A percentile compares a stretch with the other conserved stretches of the same genome.
Conservation (phyloP, 2,113 vertebrate species). For the Rhynchopsitta pachyrhyncha region DNA sequence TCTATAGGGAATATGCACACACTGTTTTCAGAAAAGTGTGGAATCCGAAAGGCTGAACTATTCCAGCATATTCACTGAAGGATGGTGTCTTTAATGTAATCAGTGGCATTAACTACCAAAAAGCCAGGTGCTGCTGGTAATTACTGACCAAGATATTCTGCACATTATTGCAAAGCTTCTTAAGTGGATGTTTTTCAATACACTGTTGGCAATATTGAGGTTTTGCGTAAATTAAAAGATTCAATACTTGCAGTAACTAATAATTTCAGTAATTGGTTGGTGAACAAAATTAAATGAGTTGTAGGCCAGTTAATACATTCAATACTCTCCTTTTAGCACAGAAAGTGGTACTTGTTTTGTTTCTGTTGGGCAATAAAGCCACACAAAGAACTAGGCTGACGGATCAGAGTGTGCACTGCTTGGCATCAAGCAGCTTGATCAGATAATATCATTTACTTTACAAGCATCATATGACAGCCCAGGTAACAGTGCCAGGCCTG, state of each 20-base stretch:
- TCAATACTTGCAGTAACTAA: background rate
- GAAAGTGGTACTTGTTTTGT: background rate
- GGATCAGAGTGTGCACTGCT: background rate
- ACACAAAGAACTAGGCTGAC: background rate
- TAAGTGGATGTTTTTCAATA: background rate
- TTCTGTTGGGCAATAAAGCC: background rate
- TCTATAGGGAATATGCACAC: background rate
- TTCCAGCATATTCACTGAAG: background rate
- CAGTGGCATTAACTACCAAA: background rate
- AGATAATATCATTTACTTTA: background rate
- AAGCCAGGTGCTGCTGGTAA: background rate
- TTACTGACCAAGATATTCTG: background rate
- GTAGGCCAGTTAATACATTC: background rate
- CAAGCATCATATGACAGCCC: fast-evolving
- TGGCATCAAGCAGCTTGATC: background rate
- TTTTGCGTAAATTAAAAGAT: background rate
- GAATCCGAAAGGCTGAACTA: background rate
- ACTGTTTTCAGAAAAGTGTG: background rate
- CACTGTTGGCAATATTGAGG: background rate
- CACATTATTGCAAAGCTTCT: background rate
- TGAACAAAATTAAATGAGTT: background rate
- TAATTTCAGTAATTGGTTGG: background rate
- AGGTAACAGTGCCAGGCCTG: background rate
- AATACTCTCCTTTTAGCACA: background rate
- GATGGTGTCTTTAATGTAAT: background rate